Conservation (phyloP, 2,888 invertebrate genomes). For the Elegia similella region DNA sequence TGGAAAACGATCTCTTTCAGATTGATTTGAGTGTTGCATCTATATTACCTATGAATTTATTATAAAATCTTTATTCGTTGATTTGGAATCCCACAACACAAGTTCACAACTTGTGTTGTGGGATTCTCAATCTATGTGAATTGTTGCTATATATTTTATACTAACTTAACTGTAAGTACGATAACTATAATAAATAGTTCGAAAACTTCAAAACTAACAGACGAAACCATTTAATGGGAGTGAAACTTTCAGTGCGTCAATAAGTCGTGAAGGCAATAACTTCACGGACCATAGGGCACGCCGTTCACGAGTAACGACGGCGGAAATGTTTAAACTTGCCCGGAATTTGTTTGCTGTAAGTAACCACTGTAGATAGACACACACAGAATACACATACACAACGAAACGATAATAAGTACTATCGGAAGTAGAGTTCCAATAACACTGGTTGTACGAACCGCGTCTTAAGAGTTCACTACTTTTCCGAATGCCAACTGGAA, state of each 20-base stretch:
- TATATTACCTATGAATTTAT: too few relatives aligned
- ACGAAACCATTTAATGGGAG: constrained; percentile 29
- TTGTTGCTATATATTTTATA: too few relatives aligned
- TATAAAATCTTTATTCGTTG: too few relatives aligned
- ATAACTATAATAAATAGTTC: background rate
- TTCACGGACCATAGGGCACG: constrained; percentile 58
- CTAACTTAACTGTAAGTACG: background rate
- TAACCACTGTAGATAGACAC: constrained; percentile 37
- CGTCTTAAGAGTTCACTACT: constrained; percentile 29
- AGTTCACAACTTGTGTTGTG: too few relatives aligned
- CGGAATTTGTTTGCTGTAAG: constrained; percentile 51
- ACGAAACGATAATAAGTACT: constrained; percentile 17
- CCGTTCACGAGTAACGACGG: constrained; percentile 46
- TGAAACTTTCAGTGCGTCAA: constrained; percentile 48
- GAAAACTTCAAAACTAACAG: constrained; percentile 21
- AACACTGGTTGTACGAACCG: constrained; percentile 31
- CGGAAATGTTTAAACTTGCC: constrained; percentile 57
- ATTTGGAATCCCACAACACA: too few relatives aligned
- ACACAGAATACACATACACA: constrained; percentile 22
- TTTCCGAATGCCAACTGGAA: constrained; percentile 32
- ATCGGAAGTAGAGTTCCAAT: constrained; percentile 25
- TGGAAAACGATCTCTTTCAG: too few relatives aligned
- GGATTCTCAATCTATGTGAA: too few relatives aligned
- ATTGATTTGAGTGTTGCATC: too few relatives aligned
- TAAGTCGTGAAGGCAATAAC: constrained; percentile 60